phyloP scores from a whole-genome alignment of 2,113 vertebrate species.

The Varanus salvator region DNA sequence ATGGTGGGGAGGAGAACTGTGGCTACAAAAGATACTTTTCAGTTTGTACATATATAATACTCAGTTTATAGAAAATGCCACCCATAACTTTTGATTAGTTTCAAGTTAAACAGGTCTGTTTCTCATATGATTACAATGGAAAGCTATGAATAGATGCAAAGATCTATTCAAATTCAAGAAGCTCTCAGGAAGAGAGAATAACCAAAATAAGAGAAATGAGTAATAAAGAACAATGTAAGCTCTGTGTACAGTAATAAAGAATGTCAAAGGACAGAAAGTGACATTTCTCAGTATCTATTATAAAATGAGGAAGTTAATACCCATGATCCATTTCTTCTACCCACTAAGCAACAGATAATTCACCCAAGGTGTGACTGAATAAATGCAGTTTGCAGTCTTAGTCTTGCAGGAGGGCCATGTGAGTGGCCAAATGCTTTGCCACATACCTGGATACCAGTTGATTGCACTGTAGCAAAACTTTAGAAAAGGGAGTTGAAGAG shows the following conservation, averaged over 20 bases:
- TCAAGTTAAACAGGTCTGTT: background rate
- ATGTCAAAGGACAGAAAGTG: background rate
- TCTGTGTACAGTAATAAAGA: background rate
- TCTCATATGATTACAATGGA: background rate
- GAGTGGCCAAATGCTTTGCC: background rate
- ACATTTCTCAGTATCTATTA: background rate
- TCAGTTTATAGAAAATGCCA: background rate
- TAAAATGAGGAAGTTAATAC: too few species aligned
- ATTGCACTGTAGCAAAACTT: background rate
- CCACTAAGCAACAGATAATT: too few species aligned
- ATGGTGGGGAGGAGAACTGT: background rate
- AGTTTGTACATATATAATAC: background rate
- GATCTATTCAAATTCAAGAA: rapidly evolving
- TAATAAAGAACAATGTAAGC: background rate
- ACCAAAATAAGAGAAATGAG: background rate
- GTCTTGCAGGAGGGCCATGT: too few species aligned
- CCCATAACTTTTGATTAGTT: background rate
- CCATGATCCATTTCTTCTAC: too few species aligned
- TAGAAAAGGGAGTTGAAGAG: background rate
- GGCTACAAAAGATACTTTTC: background rate
- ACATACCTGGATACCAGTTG: background rate
- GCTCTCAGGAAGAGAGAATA: background rate
- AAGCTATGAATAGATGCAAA: background rate
- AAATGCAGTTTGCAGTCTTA: too few species aligned
- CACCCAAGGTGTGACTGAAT: too few species aligned